A percentile compares a stretch with the other conserved stretches of the same genome.
These are phyloP conservation scores for Pelodiscus sinensis DNA, from an alignment of 2,113 vertebrate species.

Conservation along the genomic window DNA sequence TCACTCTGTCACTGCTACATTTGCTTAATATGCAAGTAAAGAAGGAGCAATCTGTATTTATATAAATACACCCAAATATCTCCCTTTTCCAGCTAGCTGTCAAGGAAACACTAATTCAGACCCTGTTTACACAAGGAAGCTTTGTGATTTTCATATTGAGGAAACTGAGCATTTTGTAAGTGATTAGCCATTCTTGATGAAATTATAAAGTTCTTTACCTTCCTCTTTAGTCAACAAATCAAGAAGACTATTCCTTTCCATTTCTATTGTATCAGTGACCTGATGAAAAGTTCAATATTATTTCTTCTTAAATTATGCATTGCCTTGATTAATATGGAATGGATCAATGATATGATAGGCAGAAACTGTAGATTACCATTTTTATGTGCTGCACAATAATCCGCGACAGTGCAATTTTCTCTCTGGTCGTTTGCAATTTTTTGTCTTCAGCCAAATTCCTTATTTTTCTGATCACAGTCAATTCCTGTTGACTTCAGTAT, in stretches of 20 bases:
- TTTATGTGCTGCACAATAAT: background rate
- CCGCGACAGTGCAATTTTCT: background rate
- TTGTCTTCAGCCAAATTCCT: conserved; percentile 1
- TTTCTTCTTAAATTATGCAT: background rate
- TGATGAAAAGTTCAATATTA: background rate
- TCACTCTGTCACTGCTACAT: too few species aligned
- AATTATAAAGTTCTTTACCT: background rate
- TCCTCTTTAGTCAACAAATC: background rate
- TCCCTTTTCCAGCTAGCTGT: too few species aligned
- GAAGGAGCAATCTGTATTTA: too few species aligned
- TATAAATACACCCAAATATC: too few species aligned
- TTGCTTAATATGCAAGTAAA: too few species aligned
- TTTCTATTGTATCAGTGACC: background rate
- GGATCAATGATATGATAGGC: background rate
- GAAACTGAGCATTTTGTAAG: background rate
- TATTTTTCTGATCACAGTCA: background rate
- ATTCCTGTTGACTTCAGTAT: conserved; percentile 35
- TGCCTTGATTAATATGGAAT: background rate
- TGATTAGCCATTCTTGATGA: background rate
- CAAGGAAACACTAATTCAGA: too few species aligned
- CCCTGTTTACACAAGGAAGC: background rate
- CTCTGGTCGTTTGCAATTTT: background rate
- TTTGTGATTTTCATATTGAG: background rate
- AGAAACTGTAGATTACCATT: background rate
- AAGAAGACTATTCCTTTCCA: background rate